Base-by-base conservation (phyloP, 2,888 invertebrate species). In the Mythimna ferrago region DNA sequence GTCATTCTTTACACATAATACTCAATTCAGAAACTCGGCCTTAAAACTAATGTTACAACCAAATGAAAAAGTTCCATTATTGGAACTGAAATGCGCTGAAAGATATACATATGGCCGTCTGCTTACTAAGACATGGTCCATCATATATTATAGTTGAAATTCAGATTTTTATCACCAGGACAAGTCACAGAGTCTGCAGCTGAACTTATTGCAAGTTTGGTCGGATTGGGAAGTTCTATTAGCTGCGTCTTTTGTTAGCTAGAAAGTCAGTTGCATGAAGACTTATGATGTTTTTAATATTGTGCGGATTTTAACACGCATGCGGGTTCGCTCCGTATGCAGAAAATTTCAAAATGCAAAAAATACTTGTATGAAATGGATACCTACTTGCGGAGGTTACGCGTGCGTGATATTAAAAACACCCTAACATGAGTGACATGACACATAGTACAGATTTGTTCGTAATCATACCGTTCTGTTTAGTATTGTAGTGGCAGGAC, bases 201-300 rank as follows among this genome's bases (percentile, higher is more conserved):
- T 48, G 14, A 48, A 32, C 38, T 73, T 72, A 56, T 10, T 41
- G 10, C 48, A 74, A 73, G 32, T 57, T 74, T 65, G 3, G 38
- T 6, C 14, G 10, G 19, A 35, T n/a, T 41, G 7, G 44, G 4
- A 67, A 16, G 11, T 54, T 68, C 6, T 54, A 53, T 32, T 32
- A 14, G 4, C 11, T 56, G 32, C 21, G 16, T 48, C 19, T 51
- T 61, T 62, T 26, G 1, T 26, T 21, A 26, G 7, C 44, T 26
- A 62, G 9, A 4, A 16, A 44, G 19, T 26, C 16, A 62, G 26
- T 44, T 44, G 7, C 21, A 44, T 16, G 16, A 44, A 26, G 21
- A 32, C 5, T 32, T 32, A 32, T 1, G 5, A 5, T 32, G 32
- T 32, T 32, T 32, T 32, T 32, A 32, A 32, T 32, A 32, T 32